A percentile compares a stretch with the other conserved stretches of the same genome.
Conservation (phyloP, 37 sponge, comb jelly and placozoan species). For the Theonella swinhoei region DNA sequence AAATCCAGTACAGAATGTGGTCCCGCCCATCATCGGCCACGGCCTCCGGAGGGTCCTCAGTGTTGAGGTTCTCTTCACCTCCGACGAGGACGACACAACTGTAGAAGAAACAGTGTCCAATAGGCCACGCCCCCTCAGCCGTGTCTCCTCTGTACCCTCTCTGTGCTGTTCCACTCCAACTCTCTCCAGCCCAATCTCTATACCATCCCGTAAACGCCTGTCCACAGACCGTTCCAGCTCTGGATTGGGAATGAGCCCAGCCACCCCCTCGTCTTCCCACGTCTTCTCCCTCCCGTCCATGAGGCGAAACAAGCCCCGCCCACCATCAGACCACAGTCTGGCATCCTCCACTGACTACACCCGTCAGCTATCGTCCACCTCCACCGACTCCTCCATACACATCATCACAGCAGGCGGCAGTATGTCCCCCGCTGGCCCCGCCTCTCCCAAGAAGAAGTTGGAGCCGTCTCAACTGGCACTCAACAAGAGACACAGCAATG, state of each 20-base stretch:
- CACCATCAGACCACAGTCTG: not conserved
- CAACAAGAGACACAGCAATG: no score
- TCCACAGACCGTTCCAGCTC: not conserved
- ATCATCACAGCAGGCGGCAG: not conserved
- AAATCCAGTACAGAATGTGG: not conserved
- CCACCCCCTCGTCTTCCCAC: not conserved
- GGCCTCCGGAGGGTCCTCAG: not conserved
- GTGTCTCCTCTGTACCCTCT: not conserved
- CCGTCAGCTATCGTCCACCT: not conserved
- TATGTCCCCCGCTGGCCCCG: not conserved
- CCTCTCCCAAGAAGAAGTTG: no score
- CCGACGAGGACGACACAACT: not conserved
- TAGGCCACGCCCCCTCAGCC: not conserved
- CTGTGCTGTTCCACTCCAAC: not conserved
- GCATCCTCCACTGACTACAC: not conserved
- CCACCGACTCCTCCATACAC: not conserved
- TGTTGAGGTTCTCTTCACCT: not conserved
- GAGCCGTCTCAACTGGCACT: no score
- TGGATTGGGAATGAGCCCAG: no score
- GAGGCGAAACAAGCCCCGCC: not conserved
- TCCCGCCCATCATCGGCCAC: not conserved
- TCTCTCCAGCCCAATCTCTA: not conserved
- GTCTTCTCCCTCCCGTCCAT: not conserved
- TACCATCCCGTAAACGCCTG: not conserved
- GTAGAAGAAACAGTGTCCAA: not conserved